Evolutionary conservation across 1,140 invertebrate genomes (phyloP), one percentile per base, ranked within the genome.

Genomic region (Plutomurus gul): DNA sequence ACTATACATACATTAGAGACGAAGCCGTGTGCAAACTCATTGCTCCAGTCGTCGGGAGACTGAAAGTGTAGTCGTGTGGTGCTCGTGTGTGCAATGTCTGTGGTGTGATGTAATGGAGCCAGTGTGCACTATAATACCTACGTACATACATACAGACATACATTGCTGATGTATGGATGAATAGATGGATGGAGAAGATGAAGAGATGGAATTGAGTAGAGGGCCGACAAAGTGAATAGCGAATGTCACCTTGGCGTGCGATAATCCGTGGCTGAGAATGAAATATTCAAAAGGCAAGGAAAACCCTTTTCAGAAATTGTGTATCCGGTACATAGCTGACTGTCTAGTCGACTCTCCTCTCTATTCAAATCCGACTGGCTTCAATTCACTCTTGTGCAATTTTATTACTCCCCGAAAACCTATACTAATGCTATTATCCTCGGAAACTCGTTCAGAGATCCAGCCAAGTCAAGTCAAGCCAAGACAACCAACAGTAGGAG

Each of bases 361-460:
- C 74, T 75, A 75, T 75, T 75, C 74, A 75, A 75, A 75, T 76
- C 49, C 37, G 25, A 37, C 30, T 25, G 74, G 74, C 33, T 75
- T 20, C 47, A 75, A 75, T 43, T 65, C 75, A 76, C 75, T 76
- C 51, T 76, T 71, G 75, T 77, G 76, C 76, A 77, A 77, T 77
- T 77, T 77, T 77, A 77, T 77, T 77, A 77, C 76, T 65, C 76
- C 65, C 65, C 60, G 76, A 71, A 77, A 77, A 77, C 75, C 51
- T 70, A 77, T 70, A 71, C 75, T 77, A 77, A 77, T 77, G 75
- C 75, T 77, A 77, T 77, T 77, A 77, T 77, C 51, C 75, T 77
- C 51, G 56, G 51, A 77, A 77, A 77, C 56, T 70, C 75, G 75
- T 77, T 77, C 25, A 40, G 51, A 77, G 33, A 70, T 77, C 56